Evolutionary conservation across 2,797 vertebrate species (phyloP).

Genomic region (Phoebastria nigripes): DNA sequence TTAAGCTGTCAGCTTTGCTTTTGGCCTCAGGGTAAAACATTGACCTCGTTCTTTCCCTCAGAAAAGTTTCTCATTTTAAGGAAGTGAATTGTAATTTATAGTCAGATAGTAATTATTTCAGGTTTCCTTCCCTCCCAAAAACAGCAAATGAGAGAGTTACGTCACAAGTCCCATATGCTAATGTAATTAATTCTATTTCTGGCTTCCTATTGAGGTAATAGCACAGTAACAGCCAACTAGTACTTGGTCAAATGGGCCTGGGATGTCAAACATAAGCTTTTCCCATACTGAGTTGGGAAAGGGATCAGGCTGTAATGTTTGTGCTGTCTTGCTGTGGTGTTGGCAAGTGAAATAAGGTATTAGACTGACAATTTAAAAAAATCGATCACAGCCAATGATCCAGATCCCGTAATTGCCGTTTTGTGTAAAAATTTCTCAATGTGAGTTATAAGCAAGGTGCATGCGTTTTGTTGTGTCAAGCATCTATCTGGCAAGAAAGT

Average conservation of each 20-base stretch:
- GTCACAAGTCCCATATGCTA: constrained; percentile 28
- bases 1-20: constrained; percentile 54
- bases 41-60: background rate
- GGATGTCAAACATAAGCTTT: constrained; percentile 13
- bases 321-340: background rate
- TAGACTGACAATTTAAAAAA: background rate
- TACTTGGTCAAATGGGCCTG: constrained; percentile 2
- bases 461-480: background rate
- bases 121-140: constrained; percentile 49
- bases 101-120: constrained; percentile 47
- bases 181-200: constrained; percentile 59
- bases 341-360: background rate
- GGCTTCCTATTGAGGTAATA: constrained; percentile 29
- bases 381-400: background rate
- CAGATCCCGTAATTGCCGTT: background rate
- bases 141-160: background rate
- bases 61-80: constrained; percentile 25
- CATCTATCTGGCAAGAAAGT: background rate
- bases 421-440: background rate
- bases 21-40: constrained; percentile 31
- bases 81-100: constrained; percentile 20
- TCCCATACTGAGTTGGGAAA: background rate
- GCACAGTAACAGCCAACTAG: background rate
- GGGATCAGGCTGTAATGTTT: background rate
- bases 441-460: background rate